phyloP scores from a whole-genome alignment of 2,888 invertebrate genomes.

The Epistrophella euchroma region DNA sequence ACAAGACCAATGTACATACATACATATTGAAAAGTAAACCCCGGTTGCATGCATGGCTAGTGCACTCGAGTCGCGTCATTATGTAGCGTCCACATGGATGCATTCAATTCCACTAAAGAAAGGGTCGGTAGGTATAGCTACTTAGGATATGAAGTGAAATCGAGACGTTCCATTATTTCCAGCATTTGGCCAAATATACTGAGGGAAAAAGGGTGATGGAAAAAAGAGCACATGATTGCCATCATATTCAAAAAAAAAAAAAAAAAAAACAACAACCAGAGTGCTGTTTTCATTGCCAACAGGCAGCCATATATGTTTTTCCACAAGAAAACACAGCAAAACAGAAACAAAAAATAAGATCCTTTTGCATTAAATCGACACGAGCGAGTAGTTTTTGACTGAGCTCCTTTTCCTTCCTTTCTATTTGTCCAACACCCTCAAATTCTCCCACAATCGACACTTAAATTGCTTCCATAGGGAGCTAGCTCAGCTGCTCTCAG shows the following conservation, averaged over 20 bases:
- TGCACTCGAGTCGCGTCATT: constrained; percentile 63
- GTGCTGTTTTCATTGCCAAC: constrained; percentile 64
- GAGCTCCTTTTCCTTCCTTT: constrained; percentile 19
- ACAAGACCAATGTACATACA: constrained; percentile 23
- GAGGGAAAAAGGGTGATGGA: neutral
- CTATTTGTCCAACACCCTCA: constrained; percentile 7
- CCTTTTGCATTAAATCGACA: constrained; percentile 74
- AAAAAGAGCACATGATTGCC: constrained; percentile 54
- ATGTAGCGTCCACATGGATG: constrained; percentile 65
- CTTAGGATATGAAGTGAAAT: constrained; percentile 61
- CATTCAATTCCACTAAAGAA: constrained; percentile 56
- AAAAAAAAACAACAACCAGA: neutral
- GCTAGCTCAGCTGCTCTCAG: neutral
- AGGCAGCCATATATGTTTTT: constrained; percentile 68
- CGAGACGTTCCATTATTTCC: constrained; percentile 53
- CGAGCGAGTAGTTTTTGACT: constrained; percentile 67
- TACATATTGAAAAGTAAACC: constrained; percentile 60
- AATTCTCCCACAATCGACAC: constrained; percentile 48
- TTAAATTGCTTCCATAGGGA: constrained; percentile 67
- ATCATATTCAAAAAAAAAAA: constrained; percentile 54
- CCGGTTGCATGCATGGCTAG: constrained; percentile 52
- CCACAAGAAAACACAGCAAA: constrained; percentile 35
- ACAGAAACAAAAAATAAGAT: constrained; percentile 22
- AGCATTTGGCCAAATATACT: constrained; percentile 4
- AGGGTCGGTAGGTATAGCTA: neutral